A percentile compares a stretch with the other conserved stretches of the same genome.
Conservation (phyloP, 2,797 vertebrate genomes). For the Clarias platycephalus region DNA sequence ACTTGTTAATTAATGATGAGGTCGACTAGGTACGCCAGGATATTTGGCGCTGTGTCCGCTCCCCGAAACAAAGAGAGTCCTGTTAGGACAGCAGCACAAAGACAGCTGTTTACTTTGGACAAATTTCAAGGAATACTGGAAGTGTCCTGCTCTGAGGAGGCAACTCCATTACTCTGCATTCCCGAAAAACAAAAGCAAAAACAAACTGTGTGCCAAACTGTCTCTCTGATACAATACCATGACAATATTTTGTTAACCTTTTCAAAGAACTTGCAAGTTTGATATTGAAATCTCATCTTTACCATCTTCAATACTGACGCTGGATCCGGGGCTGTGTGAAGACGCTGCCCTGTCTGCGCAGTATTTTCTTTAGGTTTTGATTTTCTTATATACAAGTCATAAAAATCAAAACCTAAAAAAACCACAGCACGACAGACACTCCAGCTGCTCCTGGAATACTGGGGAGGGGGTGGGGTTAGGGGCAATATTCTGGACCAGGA, state of each 20-base stretch:
- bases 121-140: background rate
- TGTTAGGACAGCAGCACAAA: background rate
- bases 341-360: conserved; percentile 53
- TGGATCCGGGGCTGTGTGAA: background rate
- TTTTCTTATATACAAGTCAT: conserved; percentile 71
- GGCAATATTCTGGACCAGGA: background rate
- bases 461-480: background rate
- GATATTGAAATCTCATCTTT: background rate
- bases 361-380: conserved; percentile 78
- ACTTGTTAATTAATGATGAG: background rate
- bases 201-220: background rate
- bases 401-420: conserved; percentile 86
- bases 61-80: background rate
- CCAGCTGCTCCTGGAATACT: background rate
- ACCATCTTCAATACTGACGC: background rate
- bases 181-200: background rate
- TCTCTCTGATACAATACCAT: background rate
- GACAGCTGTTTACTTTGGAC: background rate
- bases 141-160: background rate
- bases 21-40: background rate
- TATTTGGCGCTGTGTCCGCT: background rate
- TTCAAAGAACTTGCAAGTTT: background rate
- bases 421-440: conserved; percentile 67
- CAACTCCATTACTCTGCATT: background rate
- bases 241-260: background rate